These are phyloP conservation scores for Gobius niger DNA, from an alignment of 2,113 vertebrate species.

Conservation along the genomic window DNA sequence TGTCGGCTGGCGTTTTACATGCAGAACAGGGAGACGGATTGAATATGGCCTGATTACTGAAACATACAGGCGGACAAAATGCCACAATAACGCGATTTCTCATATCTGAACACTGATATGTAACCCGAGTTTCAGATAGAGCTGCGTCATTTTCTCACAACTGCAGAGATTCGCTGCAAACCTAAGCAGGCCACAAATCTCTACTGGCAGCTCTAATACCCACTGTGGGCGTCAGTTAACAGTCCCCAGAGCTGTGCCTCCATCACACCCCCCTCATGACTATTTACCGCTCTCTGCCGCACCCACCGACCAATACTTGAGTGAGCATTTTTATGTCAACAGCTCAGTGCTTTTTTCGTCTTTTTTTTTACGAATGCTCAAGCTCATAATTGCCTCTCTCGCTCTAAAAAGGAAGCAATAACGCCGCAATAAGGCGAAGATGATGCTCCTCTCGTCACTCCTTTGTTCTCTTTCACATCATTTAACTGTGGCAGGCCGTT, in stretches of 20 bases:
- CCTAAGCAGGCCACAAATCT: slow-evolving; percentile 58
- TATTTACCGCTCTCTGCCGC: slow-evolving; percentile 63
- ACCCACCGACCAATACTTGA: slow-evolving; percentile 54
- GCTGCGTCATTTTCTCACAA: slow-evolving; percentile 34
- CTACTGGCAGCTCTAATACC: slow-evolving; percentile 58
- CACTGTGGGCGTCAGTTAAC: slow-evolving; percentile 59
- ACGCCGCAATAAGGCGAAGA: slow-evolving; percentile 49
- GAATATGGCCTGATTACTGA: no score
- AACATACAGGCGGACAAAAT: neutral
- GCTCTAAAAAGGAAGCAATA: slow-evolving; percentile 56
- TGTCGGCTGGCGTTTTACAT: no score
- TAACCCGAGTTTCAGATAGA: slow-evolving; percentile 30
- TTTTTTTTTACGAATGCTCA: slow-evolving; percentile 50
- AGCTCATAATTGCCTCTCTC: slow-evolving; percentile 58
- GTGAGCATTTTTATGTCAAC: slow-evolving; percentile 69
- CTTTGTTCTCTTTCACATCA: slow-evolving; percentile 40
- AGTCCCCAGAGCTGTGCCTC: slow-evolving; percentile 60
- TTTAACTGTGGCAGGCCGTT: slow-evolving; percentile 35
- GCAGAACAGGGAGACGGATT: no score
- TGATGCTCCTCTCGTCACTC: slow-evolving; percentile 48
- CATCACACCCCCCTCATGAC: slow-evolving; percentile 65
- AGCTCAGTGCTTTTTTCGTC: slow-evolving; percentile 31
- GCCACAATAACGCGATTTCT: neutral
- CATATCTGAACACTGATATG: slow-evolving; percentile 17
- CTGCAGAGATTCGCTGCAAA: slow-evolving; percentile 52